Conservation (phyloP, 2,888 invertebrate genomes). For the Malthinus seriepunctatus region DNA sequence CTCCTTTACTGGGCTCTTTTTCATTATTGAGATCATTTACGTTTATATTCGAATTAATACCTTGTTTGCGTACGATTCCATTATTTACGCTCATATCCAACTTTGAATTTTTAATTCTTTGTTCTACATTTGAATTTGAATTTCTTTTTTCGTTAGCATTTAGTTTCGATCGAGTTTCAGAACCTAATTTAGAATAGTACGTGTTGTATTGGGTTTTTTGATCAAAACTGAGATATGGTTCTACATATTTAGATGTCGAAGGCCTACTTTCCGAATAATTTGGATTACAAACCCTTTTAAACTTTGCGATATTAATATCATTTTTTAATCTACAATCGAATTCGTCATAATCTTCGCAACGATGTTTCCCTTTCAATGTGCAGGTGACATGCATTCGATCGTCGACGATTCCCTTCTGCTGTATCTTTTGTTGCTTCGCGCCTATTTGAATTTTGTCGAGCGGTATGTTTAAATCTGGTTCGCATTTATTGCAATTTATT, state of each 20-base stretch:
- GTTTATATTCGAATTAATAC: conserved; percentile 30
- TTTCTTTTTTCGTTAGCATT: conserved; percentile 36
- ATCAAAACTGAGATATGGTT: background rate
- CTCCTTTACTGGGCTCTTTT: conserved; percentile 41
- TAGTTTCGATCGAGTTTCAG: conserved; percentile 32
- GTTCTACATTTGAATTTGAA: conserved; percentile 27
- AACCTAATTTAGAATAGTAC: background rate
- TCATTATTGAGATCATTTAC: conserved; percentile 45
- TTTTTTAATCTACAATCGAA: conserved; percentile 51
- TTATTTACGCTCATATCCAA: conserved; percentile 53
- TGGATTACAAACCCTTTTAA: conserved; percentile 34
- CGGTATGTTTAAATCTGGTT: conserved; percentile 25
- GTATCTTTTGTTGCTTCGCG: conserved; percentile 20
- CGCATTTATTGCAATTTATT: conserved; percentile 57
- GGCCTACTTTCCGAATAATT: conserved; percentile 19
- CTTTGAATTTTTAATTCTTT: conserved; percentile 42
- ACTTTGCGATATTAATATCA: conserved; percentile 29
- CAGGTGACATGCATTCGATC: conserved; percentile 74
- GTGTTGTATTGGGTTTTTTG: background rate
- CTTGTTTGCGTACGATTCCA: conserved; percentile 38
- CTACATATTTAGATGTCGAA: conserved; percentile 22
- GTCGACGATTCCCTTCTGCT: conserved; percentile 58
- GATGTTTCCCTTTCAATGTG: conserved; percentile 76
- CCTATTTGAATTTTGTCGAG: conserved; percentile 35
- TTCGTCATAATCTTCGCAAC: conserved; percentile 75